Base-by-base conservation (phyloP, 2,113 vertebrate species). In the Chrysochloris asiatica region DNA sequence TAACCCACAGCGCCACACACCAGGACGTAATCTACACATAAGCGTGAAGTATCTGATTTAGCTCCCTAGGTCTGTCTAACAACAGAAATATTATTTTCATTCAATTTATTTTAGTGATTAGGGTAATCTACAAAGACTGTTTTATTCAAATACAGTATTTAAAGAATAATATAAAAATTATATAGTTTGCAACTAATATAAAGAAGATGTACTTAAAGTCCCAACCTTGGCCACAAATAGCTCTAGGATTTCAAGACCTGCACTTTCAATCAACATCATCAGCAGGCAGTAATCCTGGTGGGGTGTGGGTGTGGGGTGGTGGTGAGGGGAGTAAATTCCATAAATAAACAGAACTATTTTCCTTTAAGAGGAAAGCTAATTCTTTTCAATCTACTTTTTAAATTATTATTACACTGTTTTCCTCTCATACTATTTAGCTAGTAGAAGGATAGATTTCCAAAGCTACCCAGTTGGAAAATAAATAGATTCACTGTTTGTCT, bases 381-480 rank as follows among this genome's bases (percentile, higher is more conserved):
- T 98, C 98, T 97, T 98, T 98, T 97, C 98, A 97, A 98, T 98
- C 97, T 97, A 97, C 96, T 69, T 97, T 95, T 96, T 98, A n/a
- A n/a, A n/a, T n/a, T n/a, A n/a, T 98, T 98, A 98, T 98, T 98
- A 97, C 96, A 97, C 97, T 97, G 96, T 98, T 98, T 97, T 95
- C 96, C 83, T 93, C 95, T 97, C 97, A 97, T 97, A 98, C 98
- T 97, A 95, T 97, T 98, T 98, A 98, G 96, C 95, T 95, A 97
- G 96, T 96, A 96, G 97, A 98, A 98, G 98, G 98, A 98, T 98
- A 98, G 97, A 98, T 98, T 98, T 98, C 97, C 97, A 98, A 96
- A 98, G 97, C 97, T 97, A 97, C 97, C 97, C 97, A 92, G 97
- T 98, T 98, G 97, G 97, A 98, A 98, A 98, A 98, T 98, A 98